Base-by-base conservation (phyloP, 2,113 vertebrate genomes). In the Cercocebus atys region DNA sequence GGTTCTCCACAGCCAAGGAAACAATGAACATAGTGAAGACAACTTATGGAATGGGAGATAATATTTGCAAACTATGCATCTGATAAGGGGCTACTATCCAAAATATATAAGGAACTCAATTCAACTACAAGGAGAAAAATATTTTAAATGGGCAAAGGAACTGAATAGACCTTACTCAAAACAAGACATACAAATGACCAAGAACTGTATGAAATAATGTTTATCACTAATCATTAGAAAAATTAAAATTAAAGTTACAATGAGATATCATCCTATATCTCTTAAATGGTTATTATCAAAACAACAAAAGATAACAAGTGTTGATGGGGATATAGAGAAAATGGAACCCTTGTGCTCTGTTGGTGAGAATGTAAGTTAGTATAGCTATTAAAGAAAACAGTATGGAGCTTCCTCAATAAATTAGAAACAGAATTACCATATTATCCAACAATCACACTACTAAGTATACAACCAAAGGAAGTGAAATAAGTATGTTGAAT, bases 301-400 rank as follows among this genome's bases (percentile, higher is more conserved):
- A 38, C 50, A 0, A 5, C 9, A 47, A 50, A 61, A 40, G 7
- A 23, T 13, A 64, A 18, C 8, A 66, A 85, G 2, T 52, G 9
- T 6, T 18, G 17, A 13, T 2, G 17, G 76, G 5, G 47, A 55
- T 2, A 27, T 35, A 25, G 64, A 23, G 8, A 73, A 20, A 30
- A 75, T 5, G 59, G 57, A 64, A 5, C 4, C n/a, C 11, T 61
- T 40, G 16, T 52, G 38, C 17, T 11, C 38, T 64, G 76, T n/a
- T 50, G 14, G 3, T 9, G 6, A 30, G 10, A 66, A 66, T 25
- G 0, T 23, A n/a, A 38, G 27, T 68, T 22, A 55, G 5, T 30
- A n/a, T 2, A 8, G 32, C 1, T 17, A 40, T 3, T 8, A 40
- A 13, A 32, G 1, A 73, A 22, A 61, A 9, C 11, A 32, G 32